phyloP scores from a whole-genome alignment of 2,113 vertebrate genomes.

The Albula goreensis region DNA sequence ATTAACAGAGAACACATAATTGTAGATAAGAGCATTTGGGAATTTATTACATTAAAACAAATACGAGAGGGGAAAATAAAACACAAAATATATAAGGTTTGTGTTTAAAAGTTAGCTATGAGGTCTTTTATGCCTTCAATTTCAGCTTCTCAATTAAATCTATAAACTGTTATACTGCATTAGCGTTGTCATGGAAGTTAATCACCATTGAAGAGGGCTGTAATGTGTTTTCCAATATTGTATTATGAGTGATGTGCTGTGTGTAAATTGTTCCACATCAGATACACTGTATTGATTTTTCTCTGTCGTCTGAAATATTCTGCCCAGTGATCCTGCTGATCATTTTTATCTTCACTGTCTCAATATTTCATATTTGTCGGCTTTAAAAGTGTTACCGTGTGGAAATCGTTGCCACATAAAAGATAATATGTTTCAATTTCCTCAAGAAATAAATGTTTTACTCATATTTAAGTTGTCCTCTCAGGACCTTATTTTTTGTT shows the following conservation, averaged over 20 bases:
- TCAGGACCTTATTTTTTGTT: too few species aligned
- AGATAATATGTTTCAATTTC: conserved; percentile 58
- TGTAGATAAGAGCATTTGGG: too few species aligned
- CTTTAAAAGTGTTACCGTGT: too few species aligned
- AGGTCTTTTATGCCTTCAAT: conserved; percentile 36
- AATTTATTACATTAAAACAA: conserved; percentile 1
- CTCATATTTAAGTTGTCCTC: too few species aligned
- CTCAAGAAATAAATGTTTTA: conserved; percentile 12
- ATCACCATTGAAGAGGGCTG: conserved; percentile 41
- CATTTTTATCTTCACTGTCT: conserved; percentile 70
- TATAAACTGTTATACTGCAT: conserved; percentile 36
- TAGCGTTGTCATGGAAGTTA: conserved; percentile 42
- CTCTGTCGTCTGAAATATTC: conserved; percentile 55
- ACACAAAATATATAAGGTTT: too few species aligned
- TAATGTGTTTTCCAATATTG: conserved; percentile 56
- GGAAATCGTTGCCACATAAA: conserved; percentile 45
- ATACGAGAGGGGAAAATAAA: background rate
- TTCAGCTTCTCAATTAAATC: conserved; percentile 39
- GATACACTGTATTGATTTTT: conserved; percentile 70
- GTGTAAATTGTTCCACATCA: conserved; percentile 68
- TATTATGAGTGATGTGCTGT: conserved; percentile 63
- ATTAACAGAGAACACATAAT: conserved; percentile 16
- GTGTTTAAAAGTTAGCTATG: conserved; percentile 18
- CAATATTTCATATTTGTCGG: conserved; percentile 61
- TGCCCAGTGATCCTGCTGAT: conserved; percentile 50